Conservation (phyloP, 2,113 vertebrate genomes). For the Genyomyrus donnyi region DNA sequence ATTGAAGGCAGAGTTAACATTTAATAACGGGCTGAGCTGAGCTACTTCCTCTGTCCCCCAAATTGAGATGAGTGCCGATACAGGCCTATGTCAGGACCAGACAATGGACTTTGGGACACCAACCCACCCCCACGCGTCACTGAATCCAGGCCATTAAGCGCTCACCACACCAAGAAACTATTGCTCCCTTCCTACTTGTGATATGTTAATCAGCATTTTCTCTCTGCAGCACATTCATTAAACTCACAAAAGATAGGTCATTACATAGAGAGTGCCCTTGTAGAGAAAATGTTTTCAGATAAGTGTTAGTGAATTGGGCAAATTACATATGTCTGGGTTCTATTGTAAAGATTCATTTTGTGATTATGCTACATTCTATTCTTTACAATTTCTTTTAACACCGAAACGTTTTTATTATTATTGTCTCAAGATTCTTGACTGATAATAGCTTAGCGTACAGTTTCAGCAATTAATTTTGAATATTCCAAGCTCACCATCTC, state of each 20-base stretch:
- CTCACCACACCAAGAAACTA: slow-evolving; percentile 1
- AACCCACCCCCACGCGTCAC: background rate
- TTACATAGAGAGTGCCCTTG: background rate
- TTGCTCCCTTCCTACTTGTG: background rate
- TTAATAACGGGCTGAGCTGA: background rate
- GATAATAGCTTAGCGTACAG: background rate
- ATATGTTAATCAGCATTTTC: slow-evolving; percentile 14
- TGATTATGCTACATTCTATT: background rate
- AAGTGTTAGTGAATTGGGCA: background rate
- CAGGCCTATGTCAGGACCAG: background rate
- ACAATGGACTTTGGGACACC: background rate
- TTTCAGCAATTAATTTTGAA: background rate
- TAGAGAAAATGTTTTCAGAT: slow-evolving; percentile 10
- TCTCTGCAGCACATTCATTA: slow-evolving; percentile 11
- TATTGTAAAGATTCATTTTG: background rate
- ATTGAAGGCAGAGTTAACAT: slow-evolving; percentile 12
- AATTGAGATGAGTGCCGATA: background rate
- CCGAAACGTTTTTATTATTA: background rate
- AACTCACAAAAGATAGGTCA: slow-evolving; percentile 7
- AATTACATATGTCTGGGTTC: background rate
- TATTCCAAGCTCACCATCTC: background rate
- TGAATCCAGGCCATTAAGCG: background rate
- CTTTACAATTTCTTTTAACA: background rate
- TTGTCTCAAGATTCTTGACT: background rate
- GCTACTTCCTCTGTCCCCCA: background rate